Conservation (phyloP, 2,888 invertebrate genomes). For the Drosophila imparisetae region DNA sequence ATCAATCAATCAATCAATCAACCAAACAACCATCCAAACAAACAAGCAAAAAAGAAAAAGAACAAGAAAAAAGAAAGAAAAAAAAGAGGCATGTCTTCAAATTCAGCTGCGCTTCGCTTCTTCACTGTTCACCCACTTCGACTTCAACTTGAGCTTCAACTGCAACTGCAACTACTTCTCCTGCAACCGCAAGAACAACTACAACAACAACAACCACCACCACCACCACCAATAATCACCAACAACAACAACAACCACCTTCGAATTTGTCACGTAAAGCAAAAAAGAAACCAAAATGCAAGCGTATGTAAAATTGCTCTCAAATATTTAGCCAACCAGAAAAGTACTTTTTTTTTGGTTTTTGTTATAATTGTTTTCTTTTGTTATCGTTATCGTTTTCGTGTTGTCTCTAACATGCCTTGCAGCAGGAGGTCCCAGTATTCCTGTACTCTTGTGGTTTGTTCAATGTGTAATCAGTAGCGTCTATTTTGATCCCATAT, state of each 20-base stretch:
- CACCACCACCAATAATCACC: slow-evolving; percentile 40
- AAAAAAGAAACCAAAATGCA: slow-evolving; percentile 16
- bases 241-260: slow-evolving; percentile 47
- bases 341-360: slow-evolving; percentile 6
- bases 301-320: slow-evolving; percentile 54
- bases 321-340: slow-evolving; percentile 13
- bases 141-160: slow-evolving; percentile 22
- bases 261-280: slow-evolving; percentile 42
- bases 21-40: slow-evolving; percentile 9
- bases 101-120: slow-evolving; percentile 40
- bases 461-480: background rate
- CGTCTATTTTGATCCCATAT: background rate
- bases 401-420: slow-evolving; percentile 13
- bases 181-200: slow-evolving; percentile 34
- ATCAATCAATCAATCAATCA: background rate
- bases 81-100: slow-evolving; percentile 29
- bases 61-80: background rate
- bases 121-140: slow-evolving; percentile 22
- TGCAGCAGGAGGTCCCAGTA: background rate
- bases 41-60: slow-evolving; percentile 1
- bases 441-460: background rate
- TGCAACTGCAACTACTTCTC: slow-evolving; percentile 30
- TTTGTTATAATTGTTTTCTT: background rate
- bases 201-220: slow-evolving; percentile 34
- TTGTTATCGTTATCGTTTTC: slow-evolving; percentile 11